phyloP scores from a whole-genome alignment of 2,113 vertebrate species.

The Sula dactylatra region DNA sequence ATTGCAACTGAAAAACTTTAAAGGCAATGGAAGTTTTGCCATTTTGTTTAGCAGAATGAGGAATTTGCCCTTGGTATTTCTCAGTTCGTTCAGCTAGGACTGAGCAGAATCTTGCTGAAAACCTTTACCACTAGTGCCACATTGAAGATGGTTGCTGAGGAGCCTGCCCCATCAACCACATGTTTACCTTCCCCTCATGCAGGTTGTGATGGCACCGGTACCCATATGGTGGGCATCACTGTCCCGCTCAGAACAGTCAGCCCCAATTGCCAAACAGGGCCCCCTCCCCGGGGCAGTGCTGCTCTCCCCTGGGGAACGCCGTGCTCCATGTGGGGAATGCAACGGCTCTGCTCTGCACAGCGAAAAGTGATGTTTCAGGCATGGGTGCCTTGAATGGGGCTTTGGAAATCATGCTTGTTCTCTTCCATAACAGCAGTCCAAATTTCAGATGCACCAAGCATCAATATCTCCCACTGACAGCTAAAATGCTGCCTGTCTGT shows the following conservation, averaged over 20 bases:
- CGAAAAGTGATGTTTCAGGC: background rate
- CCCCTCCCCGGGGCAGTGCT: background rate
- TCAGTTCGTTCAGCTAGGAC: background rate
- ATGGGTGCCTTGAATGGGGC: background rate
- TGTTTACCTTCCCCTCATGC: background rate
- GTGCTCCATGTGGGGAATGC: accelerated
- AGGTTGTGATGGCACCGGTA: background rate
- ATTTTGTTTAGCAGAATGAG: background rate
- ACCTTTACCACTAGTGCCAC: too few species aligned
- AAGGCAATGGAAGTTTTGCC: background rate
- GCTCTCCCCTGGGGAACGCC: too few species aligned
- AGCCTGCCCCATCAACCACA: background rate
- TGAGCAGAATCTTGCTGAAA: background rate
- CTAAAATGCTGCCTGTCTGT: background rate
- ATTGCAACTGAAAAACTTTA: background rate
- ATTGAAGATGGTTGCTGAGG: background rate
- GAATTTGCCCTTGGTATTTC: background rate
- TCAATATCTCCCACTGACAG: background rate
- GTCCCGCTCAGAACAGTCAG: background rate
- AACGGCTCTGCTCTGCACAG: background rate
- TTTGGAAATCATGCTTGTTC: background rate
- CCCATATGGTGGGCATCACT: background rate
- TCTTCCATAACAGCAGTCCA: background rate
- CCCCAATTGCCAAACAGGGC: background rate
- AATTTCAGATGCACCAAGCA: background rate